phyloP scores from a whole-genome alignment of 2,113 vertebrate genomes.

The Anthoscopus minutus region DNA sequence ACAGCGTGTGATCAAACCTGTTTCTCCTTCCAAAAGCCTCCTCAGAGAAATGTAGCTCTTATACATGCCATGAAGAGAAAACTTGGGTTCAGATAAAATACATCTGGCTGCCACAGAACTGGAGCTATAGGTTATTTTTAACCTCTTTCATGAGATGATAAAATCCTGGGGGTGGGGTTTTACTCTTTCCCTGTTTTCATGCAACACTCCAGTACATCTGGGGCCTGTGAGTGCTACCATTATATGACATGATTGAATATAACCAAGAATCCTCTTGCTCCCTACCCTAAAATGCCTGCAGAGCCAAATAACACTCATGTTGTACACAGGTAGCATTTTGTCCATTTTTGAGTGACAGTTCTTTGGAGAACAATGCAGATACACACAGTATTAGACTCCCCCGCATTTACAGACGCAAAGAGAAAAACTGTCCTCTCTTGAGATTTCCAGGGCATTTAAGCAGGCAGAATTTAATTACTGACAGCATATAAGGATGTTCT shows the following conservation, averaged over 20 bases:
- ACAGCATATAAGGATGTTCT: background rate
- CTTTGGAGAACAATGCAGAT: background rate
- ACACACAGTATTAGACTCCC: background rate
- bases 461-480: conserved; percentile 41
- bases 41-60: background rate
- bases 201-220: background rate
- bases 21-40: background rate
- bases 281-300: background rate
- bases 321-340: background rate
- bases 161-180: background rate
- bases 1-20: background rate
- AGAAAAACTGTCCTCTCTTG: background rate
- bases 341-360: background rate
- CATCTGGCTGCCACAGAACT: background rate
- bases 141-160: background rate
- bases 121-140: background rate
- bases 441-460: conserved; percentile 20
- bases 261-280: background rate
- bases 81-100: background rate
- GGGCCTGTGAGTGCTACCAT: background rate
- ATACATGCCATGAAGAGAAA: background rate
- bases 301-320: background rate
- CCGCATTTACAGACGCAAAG: background rate
- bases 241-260: background rate
- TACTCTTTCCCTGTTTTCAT: background rate